A percentile compares a stretch with the other conserved stretches of the same genome.
Evolutionary conservation across 35 echinoderm and acorn worm genomes (phyloP).

Genomic region (Ophiothrix spiculata): DNA sequence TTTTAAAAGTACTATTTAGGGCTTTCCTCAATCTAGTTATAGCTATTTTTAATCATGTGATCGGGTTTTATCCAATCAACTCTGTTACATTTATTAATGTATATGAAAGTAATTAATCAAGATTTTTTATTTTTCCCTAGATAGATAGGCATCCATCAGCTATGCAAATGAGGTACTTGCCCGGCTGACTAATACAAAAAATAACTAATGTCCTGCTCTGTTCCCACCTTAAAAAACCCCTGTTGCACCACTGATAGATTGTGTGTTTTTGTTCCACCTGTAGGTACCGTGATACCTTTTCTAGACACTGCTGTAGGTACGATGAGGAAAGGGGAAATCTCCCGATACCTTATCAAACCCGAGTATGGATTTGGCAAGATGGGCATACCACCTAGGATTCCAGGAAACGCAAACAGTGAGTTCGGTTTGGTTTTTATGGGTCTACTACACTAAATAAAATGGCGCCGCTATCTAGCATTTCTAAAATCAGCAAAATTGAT

Average conservation of each 20-base stretch:
- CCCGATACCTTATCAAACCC: constrained; percentile 64
- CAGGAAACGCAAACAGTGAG: constrained; percentile 67
- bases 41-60: too few relatives aligned
- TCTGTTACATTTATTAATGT: too few relatives aligned
- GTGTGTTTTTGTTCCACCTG: not conserved
- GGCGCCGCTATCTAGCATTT: too few relatives aligned
- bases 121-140: too few relatives aligned
- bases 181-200: not conserved
- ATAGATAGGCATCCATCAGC: not conserved
- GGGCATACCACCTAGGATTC: constrained; percentile 82
- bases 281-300: constrained; percentile 64
- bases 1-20: too few relatives aligned
- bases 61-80: too few relatives aligned
- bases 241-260: not conserved
- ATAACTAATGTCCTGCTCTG: not conserved
- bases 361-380: constrained; percentile 61
- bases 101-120: too few relatives aligned
- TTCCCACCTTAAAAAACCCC: not conserved
- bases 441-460: too few relatives aligned
- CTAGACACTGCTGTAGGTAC: constrained; percentile 75
- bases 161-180: not conserved
- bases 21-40: too few relatives aligned
- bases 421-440: not conserved
- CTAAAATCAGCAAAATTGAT: too few relatives aligned
- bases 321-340: constrained; percentile 83